Evolutionary conservation across 2,888 invertebrate species (phyloP).

Genomic region (Pterostichus madidus): DNA sequence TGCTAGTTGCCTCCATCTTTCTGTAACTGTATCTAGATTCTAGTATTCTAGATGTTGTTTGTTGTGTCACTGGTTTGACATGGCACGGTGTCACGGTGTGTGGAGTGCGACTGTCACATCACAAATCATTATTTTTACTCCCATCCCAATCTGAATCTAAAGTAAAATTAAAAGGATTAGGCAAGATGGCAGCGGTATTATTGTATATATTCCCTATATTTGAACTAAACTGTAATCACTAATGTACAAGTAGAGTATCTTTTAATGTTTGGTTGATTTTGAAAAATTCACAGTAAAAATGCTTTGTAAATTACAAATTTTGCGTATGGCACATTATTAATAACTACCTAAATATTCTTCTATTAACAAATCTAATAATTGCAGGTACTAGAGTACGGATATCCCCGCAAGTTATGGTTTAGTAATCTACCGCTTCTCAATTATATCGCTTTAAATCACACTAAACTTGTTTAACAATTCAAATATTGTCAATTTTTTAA

Average conservation of each 20-base stretch:
- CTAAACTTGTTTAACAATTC: constrained; percentile 41
- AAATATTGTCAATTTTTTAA: constrained; percentile 58
- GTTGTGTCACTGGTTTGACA: constrained; percentile 20
- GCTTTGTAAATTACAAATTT: constrained; percentile 55
- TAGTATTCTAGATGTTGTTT: constrained; percentile 13
- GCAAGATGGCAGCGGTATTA: constrained; percentile 80
- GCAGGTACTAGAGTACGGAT: constrained; percentile 67
- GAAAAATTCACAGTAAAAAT: constrained; percentile 63
- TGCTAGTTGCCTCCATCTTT: constrained; percentile 27
- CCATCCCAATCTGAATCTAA: constrained; percentile 10
- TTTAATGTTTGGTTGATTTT: constrained; percentile 58
- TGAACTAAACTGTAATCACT: constrained; percentile 39
- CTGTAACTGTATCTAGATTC: constrained; percentile 28
- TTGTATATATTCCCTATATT: constrained; percentile 61
- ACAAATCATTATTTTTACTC: not conserved
- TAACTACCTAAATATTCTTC: constrained; percentile 29
- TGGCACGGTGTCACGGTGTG: constrained; percentile 59
- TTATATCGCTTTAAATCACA: constrained; percentile 62
- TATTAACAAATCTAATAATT: constrained; percentile 64
- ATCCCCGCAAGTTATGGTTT: constrained; percentile 65
- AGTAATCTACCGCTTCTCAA: constrained; percentile 63
- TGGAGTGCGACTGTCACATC: constrained; percentile 54
- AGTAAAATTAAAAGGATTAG: constrained; percentile 73
- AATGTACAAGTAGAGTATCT: constrained; percentile 50
- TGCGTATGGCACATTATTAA: constrained; percentile 55